phyloP scores from a whole-genome alignment of 2,113 vertebrate genomes.

The Elephantulus edwardii region DNA sequence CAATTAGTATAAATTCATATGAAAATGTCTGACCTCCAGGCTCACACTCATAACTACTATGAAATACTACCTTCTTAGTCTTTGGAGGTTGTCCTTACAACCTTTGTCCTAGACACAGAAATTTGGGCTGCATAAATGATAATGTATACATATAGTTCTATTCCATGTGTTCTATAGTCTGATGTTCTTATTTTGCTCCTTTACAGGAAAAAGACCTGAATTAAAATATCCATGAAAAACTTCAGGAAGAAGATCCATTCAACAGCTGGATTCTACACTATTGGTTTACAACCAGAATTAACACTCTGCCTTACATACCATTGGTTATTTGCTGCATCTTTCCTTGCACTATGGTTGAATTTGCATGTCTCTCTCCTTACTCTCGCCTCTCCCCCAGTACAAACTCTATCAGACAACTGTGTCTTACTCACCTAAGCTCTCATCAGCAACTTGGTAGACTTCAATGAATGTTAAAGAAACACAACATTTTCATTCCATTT shows the following conservation, averaged over 20 bases:
- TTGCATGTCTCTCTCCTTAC: background rate
- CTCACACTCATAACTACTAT: background rate
- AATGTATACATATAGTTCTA: background rate
- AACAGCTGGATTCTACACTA: background rate
- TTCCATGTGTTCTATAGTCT: background rate
- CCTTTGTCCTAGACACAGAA: background rate
- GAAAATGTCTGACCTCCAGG: background rate
- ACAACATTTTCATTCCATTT: background rate
- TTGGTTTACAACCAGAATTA: background rate
- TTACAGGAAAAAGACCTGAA: constrained; percentile 50
- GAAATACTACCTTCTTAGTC: background rate
- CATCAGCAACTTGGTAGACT: background rate
- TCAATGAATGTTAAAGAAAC: constrained; percentile 5
- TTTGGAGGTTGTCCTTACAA: background rate
- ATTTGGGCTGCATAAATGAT: background rate
- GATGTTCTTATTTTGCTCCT: constrained; percentile 35
- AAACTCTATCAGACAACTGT: background rate
- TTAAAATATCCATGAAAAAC: background rate
- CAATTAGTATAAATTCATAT: background rate
- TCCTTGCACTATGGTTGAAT: background rate
- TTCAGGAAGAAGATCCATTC: background rate
- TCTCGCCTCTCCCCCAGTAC: too few relatives aligned
- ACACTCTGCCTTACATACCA: background rate
- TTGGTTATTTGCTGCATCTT: background rate
- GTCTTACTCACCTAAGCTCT: background rate